Evolutionary conservation across 2,113 vertebrate genomes (phyloP).

Genomic region (Rhadina sibilatrix): DNA sequence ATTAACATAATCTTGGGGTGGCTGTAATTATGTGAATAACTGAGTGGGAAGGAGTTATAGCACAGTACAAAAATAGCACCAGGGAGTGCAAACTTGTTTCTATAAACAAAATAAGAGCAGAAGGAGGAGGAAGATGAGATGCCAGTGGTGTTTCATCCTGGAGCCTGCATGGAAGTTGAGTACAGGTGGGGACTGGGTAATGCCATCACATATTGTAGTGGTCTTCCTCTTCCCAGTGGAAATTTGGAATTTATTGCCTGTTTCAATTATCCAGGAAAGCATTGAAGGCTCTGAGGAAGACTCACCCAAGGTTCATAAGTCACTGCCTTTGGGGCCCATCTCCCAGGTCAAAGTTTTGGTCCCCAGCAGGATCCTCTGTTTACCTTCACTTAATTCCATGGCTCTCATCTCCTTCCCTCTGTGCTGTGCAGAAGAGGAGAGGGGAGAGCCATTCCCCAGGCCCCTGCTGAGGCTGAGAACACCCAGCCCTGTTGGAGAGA

Average conservation of each 20-base stretch:
- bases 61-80: background rate
- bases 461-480: background rate
- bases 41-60: background rate
- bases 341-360: background rate
- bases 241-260: background rate
- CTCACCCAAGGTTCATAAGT: background rate
- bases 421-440: accelerated
- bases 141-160: accelerated
- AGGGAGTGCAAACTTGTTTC: background rate
- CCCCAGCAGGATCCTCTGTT: background rate
- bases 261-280: background rate
- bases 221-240: background rate
- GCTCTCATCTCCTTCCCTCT: background rate
- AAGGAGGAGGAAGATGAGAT: background rate
- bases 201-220: accelerated
- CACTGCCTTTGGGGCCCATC: accelerated
- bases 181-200: background rate
- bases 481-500: background rate
- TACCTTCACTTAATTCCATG: background rate
- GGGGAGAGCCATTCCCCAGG: background rate
- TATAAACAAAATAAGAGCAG: background rate
- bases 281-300: background rate
- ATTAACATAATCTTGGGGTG: constrained; percentile 1
- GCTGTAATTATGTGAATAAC: background rate
- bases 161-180: accelerated